Evolutionary conservation across 2,113 vertebrate genomes (phyloP).

Genomic region (Limanda limanda): DNA sequence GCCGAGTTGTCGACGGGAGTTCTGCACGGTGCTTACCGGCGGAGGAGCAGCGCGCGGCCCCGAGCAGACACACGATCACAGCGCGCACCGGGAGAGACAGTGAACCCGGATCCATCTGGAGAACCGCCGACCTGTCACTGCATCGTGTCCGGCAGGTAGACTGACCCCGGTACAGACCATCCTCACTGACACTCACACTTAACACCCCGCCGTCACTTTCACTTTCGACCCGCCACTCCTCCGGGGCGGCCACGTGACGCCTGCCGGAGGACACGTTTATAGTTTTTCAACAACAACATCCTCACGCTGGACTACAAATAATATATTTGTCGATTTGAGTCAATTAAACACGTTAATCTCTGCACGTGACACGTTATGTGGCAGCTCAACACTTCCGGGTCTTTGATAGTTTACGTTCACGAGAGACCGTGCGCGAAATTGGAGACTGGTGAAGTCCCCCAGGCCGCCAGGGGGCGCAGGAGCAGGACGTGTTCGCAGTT

Average conservation of each 20-base stretch:
- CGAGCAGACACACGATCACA: conserved; percentile 9
- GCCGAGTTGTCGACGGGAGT: not conserved
- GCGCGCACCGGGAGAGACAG: not conserved
- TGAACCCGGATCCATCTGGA: conserved; percentile 52
- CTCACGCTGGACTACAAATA: no score
- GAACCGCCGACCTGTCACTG: not conserved
- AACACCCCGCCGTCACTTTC: conserved; percentile 32
- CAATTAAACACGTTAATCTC: no score
- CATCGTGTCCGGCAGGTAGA: not conserved
- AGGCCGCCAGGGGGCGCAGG: conserved; percentile 19
- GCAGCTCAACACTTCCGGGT: no score
- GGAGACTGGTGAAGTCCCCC: not conserved
- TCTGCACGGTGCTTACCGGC: conserved; percentile 38
- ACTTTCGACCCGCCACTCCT: conserved; percentile 16
- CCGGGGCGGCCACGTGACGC: not conserved
- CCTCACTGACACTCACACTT: not conserved
- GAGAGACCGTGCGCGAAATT: no score
- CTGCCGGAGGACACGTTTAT: not conserved
- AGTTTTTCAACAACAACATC: not conserved
- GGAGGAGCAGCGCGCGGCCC: not conserved
- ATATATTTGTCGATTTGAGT: no score
- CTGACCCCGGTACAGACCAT: not conserved
- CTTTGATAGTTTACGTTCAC: not conserved
- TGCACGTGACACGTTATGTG: not conserved
- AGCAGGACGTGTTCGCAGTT: not conserved